phyloP scores from a whole-genome alignment of 1,140 invertebrate genomes.

The Ridgeia piscesae region DNA sequence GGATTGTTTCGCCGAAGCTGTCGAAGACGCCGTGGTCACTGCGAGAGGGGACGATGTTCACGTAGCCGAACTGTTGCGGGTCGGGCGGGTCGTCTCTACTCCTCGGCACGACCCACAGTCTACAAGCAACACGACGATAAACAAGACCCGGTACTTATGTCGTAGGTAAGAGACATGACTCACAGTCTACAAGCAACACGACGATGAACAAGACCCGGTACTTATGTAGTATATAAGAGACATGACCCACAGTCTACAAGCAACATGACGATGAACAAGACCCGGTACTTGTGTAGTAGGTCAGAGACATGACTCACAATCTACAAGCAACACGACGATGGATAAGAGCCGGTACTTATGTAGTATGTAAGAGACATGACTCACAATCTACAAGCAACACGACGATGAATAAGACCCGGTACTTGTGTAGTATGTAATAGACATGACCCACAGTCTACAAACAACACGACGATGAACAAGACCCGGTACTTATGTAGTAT shows the following conservation, averaged over 20 bases:
- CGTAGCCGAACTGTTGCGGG: slow-evolving; percentile 29
- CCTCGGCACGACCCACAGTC: slow-evolving; percentile 30
- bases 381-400: slow-evolving; percentile 24
- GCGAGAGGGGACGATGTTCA: slow-evolving; percentile 20
- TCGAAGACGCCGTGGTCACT: slow-evolving; percentile 28
- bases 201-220: too few relatives aligned
- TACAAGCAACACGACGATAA: background rate
- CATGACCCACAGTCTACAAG: too few relatives aligned
- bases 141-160: slow-evolving; percentile 7
- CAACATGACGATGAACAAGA: too few relatives aligned
- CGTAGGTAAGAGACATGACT: background rate
- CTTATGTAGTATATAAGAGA: too few relatives aligned
- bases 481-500: slow-evolving; percentile 15
- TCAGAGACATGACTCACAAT: slow-evolving; percentile 29
- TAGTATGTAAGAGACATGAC: slow-evolving; percentile 26
- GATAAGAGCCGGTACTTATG: slow-evolving; percentile 6
- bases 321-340: slow-evolving; percentile 3
- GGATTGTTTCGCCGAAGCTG: slow-evolving; percentile 29
- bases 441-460: slow-evolving; percentile 29
- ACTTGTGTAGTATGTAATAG: slow-evolving; percentile 7
- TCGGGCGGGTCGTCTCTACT: slow-evolving; percentile 17
- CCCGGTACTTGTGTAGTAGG: slow-evolving; percentile 13
- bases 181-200: too few relatives aligned
- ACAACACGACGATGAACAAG: background rate
- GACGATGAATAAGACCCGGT: background rate